Base-by-base conservation (phyloP, 2,113 vertebrate genomes). In the Microcebus ravelobensis region DNA sequence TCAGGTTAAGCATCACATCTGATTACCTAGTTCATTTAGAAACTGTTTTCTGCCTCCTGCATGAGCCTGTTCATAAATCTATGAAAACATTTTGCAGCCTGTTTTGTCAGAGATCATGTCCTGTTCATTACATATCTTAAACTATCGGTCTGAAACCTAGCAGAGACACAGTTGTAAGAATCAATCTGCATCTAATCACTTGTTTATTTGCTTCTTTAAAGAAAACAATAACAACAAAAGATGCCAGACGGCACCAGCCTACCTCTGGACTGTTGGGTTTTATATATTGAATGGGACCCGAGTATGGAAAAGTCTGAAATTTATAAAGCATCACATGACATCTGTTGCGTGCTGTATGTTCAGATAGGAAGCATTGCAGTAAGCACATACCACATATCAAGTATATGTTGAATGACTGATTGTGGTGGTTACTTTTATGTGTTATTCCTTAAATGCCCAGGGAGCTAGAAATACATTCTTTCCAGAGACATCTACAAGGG, bases 401-500 rank as follows among this genome's bases (percentile, higher is more conserved):
- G 6, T n/a, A 2, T 63, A 20, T 73, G 42, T 34, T 18, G 57
- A 34, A 71, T 74, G 6, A 77, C 2, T n/a, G 27, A 65, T 36
- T 68, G 17, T 48, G 14, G 34, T 39, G 20, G 7, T 61, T 50
- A 70, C 90, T 61, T 68, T 68, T 85, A 4, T 67, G 23, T 29
- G 13, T 68, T 6, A 61, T 61, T 61, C 59, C 59, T 61, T 11
- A 12, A 2, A 42, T 50, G 2, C 27, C 21, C 6, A 39, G 12
- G 13, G 17, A 57, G 34, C 36, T 25, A 9, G 8, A 23, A 18
- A 57, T 67, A 68, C 0, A 31, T 31, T 84, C 29, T 84, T 84
- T 84, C 25, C 57, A 39, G 8, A 13, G 42, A 0, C 0, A 20
- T 57, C 31, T 25, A 0, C 45, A 17, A 83, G 18, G 2, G 3